Conservation (phyloP, 2,797 vertebrate genomes). For the Falco cherrug region DNA sequence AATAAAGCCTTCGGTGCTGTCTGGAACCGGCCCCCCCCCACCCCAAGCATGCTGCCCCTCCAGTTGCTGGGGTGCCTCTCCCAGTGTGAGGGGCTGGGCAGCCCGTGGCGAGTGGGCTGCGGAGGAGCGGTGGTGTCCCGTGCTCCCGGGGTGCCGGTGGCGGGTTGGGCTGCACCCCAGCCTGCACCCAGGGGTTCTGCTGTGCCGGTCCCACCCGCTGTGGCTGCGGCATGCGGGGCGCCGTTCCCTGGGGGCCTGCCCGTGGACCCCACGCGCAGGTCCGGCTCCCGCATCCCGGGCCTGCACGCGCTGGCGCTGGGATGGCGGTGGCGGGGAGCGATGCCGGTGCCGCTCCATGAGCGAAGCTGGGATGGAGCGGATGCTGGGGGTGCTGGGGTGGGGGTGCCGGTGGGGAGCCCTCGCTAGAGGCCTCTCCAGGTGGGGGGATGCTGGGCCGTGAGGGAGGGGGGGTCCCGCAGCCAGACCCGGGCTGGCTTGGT, state of each 20-base stretch:
- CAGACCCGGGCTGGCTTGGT: too few species aligned
- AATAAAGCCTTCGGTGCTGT: neutral
- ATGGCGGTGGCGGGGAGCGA: neutral
- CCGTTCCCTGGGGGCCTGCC: accelerated
- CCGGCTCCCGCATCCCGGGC: too few species aligned
- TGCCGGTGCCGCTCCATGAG: accelerated
- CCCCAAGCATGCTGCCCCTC: neutral
- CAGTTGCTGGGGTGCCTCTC: neutral
- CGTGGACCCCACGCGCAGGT: too few species aligned
- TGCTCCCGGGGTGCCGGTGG: accelerated
- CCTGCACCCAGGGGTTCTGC: neutral
- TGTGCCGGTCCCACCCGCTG: neutral
- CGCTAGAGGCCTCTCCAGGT: neutral
- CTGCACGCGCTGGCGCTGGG: neutral
- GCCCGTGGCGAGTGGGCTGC: neutral
- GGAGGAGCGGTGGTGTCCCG: neutral
- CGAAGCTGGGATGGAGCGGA: neutral
- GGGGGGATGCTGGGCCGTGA: accelerated
- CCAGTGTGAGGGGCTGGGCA: neutral
- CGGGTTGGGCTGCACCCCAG: accelerated
- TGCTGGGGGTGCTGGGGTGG: neutral
- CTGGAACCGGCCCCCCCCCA: neutral
- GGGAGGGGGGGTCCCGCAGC: neutral
- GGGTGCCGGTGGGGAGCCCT: neutral
- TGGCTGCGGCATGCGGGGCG: too few species aligned